These are phyloP conservation scores for Ameiurus melas DNA, from an alignment of 2,113 vertebrate genomes.

Conservation along the genomic window DNA sequence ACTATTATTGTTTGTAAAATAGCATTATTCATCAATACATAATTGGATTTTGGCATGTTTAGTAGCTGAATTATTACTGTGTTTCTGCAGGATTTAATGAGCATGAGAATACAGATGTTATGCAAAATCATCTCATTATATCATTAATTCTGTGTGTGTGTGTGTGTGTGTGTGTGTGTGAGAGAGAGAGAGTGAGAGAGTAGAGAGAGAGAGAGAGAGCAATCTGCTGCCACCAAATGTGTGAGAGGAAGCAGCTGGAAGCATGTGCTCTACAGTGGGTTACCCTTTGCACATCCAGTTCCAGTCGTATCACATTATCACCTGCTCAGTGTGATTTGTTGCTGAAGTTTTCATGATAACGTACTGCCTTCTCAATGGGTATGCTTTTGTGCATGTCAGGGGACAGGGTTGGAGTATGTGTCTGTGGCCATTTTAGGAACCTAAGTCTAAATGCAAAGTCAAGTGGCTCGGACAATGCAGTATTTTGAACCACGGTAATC, in stretches of 20 bases:
- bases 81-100: neutral
- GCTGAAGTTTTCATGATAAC: slow-evolving; percentile 5
- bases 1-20: neutral
- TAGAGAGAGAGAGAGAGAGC: neutral
- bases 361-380: neutral
- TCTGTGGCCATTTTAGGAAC: neutral
- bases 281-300: neutral
- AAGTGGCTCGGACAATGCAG: slow-evolving; percentile 10
- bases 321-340: neutral
- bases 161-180: neutral
- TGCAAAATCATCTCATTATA: neutral
- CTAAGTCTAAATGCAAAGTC: slow-evolving; percentile 4
- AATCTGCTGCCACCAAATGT: neutral
- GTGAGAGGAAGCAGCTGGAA: slow-evolving; percentile 1
- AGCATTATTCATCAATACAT: neutral
- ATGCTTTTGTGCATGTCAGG: neutral
- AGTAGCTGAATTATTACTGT: neutral
- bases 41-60: neutral
- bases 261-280: neutral
- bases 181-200: no score
- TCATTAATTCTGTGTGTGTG: neutral
- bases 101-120: neutral
- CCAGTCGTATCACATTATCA: neutral
- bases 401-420: neutral
- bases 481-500: neutral